Base-by-base conservation (phyloP, 2,888 invertebrate genomes). In the Toxonevra muliebris region DNA sequence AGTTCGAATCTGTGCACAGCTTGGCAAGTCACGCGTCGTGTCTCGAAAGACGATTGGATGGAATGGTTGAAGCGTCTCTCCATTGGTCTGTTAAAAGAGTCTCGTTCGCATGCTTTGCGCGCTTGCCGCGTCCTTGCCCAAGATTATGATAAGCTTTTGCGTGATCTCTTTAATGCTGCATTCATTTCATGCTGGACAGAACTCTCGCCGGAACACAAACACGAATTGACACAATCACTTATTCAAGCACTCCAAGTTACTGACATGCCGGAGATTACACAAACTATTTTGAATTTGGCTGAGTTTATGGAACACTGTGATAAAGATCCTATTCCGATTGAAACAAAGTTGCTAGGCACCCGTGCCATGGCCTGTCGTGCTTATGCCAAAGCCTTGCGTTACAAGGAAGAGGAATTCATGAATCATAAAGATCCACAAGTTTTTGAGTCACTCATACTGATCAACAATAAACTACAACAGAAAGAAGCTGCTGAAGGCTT, bases 241-340 rank as follows among this genome's bases (percentile, higher is more conserved):
- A 93, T 95, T 76, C 93, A 95, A 80, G 98, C 98, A 0, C 86
- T 99, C 9, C 91, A 92, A 69, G 95, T 97, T 0, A 95, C 96
- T 5, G 97, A 97, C 80, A 91, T 97, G 65, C 96, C 97, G 0
- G 98, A 98, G 83, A 92, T 98, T 55, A 97, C 97, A 0, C 98
- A 98, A 80, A 96, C 97, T 0, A 93, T 98, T 70, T 88, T 99
- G 13, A 99, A 99, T 87, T 87, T 99, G 71, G 98, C 98, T 0
- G 99, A 99, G 85, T 99, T 99, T 80, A 98, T 99, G 97, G 99
- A 99, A 79, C 99, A 99, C 82, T 98, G 98, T 79, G 98, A 99
- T 80, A 93, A 95, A 80, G 97, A 97, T 30, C 93, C 97, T 0
- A 86, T 99, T 71, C 97, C 98, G 0, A 89, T 99, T 69, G 92